A percentile compares a stretch with the other conserved stretches of the same genome.
Evolutionary conservation across 2,888 invertebrate genomes (phyloP).

Genomic region (Scaptomyza parva): DNA sequence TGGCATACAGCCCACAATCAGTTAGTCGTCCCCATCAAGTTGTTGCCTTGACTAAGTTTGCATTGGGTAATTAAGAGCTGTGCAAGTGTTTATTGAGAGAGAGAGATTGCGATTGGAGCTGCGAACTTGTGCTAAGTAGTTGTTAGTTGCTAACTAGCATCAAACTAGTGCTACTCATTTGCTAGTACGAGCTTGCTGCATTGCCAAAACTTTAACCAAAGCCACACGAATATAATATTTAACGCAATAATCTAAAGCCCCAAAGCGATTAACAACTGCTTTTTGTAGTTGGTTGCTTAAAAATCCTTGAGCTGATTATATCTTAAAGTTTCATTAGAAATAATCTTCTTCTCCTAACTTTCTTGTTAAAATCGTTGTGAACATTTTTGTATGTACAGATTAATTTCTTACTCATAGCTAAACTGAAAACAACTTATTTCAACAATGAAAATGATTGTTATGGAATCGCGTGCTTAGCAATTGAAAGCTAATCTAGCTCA

Average conservation of each 20-base stretch:
- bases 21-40: not conserved
- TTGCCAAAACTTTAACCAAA: slow-evolving; percentile 33
- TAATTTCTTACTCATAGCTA: too few species aligned
- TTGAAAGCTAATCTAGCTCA: not conserved
- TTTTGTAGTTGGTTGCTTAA: slow-evolving; percentile 12
- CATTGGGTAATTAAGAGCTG: slow-evolving; percentile 80
- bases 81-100: slow-evolving; percentile 77
- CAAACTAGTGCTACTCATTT: slow-evolving; percentile 33
- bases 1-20: slow-evolving; percentile 8
- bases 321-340: not conserved
- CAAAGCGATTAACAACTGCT: slow-evolving; percentile 36
- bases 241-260: slow-evolving; percentile 46
- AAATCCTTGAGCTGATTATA: not conserved
- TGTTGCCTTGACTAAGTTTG: slow-evolving; percentile 67
- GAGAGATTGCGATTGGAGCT: slow-evolving; percentile 43
- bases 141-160: slow-evolving; percentile 58
- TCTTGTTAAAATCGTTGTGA: too few species aligned
- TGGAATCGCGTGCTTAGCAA: too few species aligned
- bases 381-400: too few species aligned
- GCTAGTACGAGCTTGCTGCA: slow-evolving; percentile 21
- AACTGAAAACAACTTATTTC: too few species aligned
- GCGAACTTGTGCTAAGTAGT: slow-evolving; percentile 59
- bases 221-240: slow-evolving; percentile 43
- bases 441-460: too few species aligned
- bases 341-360: not conserved